Percentiles rank a stretch among this genome's conserved stretches.
These are phyloP conservation scores for Murina feae DNA, from an alignment of 2,113 vertebrate genomes.

Conservation along the genomic window DNA sequence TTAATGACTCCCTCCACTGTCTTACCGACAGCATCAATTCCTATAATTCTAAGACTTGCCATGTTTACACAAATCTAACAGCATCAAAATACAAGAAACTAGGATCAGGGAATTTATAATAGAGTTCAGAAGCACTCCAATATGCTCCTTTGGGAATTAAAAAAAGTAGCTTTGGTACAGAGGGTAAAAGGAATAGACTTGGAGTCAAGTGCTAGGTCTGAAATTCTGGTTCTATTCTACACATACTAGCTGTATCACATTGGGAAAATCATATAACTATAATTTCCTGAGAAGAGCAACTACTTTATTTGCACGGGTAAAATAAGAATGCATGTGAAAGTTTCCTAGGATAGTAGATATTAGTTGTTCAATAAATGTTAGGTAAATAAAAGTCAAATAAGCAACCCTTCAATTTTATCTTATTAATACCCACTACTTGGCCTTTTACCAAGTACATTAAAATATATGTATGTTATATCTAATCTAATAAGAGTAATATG, in stretches of 20 bases:
- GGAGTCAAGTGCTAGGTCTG: neutral
- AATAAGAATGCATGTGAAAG: neutral
- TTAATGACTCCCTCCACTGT: neutral
- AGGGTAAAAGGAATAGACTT: neutral
- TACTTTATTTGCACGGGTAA: neutral
- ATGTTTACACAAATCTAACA: neutral
- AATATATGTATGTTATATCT: too few species aligned
- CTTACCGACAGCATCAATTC: neutral
- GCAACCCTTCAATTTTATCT: slow-evolving; percentile 13
- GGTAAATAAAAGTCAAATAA: neutral
- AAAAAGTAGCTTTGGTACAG: neutral
- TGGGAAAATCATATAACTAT: neutral
- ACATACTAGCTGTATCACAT: neutral
- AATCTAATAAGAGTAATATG: too few species aligned
- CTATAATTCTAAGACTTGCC: neutral
- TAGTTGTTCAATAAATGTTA: neutral
- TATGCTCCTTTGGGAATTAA: neutral
- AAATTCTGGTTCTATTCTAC: neutral
- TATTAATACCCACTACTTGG: neutral
- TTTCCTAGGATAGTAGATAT: neutral
- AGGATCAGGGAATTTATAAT: neutral
- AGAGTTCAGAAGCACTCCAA: neutral
- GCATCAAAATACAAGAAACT: neutral
- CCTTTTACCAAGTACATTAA: neutral
- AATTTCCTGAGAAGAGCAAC: neutral